Evolutionary conservation across 2,888 invertebrate genomes (phyloP).

Genomic region (Pyrgus malvae): DNA sequence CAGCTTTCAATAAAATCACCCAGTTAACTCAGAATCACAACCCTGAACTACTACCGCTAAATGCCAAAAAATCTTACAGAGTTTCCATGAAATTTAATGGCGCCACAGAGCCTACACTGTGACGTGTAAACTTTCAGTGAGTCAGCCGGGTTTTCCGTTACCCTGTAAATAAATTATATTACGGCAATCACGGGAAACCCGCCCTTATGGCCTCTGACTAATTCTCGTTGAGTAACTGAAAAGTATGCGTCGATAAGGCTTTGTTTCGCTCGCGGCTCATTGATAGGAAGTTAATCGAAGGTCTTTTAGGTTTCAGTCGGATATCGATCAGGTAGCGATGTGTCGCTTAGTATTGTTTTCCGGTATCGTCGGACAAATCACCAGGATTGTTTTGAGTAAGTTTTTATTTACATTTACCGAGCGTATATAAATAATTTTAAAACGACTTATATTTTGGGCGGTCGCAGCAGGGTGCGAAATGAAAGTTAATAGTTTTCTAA

Average conservation of each 20-base stretch:
- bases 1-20: too few species aligned
- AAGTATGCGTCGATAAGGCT: conserved; percentile 3
- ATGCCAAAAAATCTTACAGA: conserved; percentile 3
- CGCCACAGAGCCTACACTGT: conserved; percentile 3
- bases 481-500: too few species aligned
- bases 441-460: too few species aligned
- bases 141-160: conserved; percentile 34
- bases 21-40: too few species aligned
- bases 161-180: conserved; percentile 30
- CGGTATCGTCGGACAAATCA: conserved; percentile 21
- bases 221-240: neutral
- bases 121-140: conserved; percentile 30
- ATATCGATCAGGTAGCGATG: conserved; percentile 32
- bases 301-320: conserved; percentile 28
- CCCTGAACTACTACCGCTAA: too few species aligned
- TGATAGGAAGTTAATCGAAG: conserved; percentile 3
- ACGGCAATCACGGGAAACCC: neutral
- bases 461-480: too few species aligned
- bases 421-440: too few species aligned
- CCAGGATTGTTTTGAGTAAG: conserved; percentile 31
- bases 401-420: neutral
- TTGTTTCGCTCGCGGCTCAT: conserved; percentile 2
- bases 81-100: conserved; percentile 13
- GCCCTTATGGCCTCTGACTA: conserved; percentile 4
- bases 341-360: conserved; percentile 33